Conservation (phyloP, 2,797 vertebrate genomes). For the Miichthys miiuy region DNA sequence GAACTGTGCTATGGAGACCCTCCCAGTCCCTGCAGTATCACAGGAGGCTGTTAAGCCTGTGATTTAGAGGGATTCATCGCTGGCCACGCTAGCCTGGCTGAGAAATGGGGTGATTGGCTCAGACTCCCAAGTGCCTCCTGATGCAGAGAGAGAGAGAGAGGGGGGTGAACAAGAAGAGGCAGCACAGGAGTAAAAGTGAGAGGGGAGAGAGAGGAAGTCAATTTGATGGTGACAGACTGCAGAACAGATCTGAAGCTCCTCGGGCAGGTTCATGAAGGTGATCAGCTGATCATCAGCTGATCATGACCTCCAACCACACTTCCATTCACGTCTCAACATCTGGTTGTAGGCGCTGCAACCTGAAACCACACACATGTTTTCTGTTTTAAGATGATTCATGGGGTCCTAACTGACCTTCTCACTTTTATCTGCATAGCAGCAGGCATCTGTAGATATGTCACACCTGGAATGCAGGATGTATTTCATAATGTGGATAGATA, state of each 20-base stretch:
- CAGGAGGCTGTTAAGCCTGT: conserved; percentile 51
- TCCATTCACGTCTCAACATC: not conserved
- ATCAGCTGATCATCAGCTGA: not conserved
- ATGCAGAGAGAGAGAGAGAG: conserved; percentile 5
- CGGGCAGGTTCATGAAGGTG: not conserved
- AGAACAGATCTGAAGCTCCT: not conserved
- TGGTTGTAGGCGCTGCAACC: not conserved
- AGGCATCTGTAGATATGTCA: not conserved
- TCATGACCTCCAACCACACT: not conserved
- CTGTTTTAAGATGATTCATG: not conserved
- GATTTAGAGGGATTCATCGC: conserved; percentile 54
- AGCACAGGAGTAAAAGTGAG: not conserved
- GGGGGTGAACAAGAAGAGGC: not conserved
- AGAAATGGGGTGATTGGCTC: conserved; percentile 41
- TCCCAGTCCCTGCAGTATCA: conserved; percentile 37
- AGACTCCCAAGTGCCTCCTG: not conserved
- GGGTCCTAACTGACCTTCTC: not conserved
- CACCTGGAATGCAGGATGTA: not conserved
- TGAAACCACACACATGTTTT: no score
- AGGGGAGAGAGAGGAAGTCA: conserved; percentile 3
- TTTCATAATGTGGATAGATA: not conserved
- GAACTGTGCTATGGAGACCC: conserved; percentile 6
- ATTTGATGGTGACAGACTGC: not conserved
- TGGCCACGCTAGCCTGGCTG: conserved; percentile 28
- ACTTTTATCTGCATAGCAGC: not conserved